Evolutionary conservation across 2,113 vertebrate genomes (phyloP), one percentile per base, ranked within the genome.

Genomic region (Oophaga pumilio): DNA sequence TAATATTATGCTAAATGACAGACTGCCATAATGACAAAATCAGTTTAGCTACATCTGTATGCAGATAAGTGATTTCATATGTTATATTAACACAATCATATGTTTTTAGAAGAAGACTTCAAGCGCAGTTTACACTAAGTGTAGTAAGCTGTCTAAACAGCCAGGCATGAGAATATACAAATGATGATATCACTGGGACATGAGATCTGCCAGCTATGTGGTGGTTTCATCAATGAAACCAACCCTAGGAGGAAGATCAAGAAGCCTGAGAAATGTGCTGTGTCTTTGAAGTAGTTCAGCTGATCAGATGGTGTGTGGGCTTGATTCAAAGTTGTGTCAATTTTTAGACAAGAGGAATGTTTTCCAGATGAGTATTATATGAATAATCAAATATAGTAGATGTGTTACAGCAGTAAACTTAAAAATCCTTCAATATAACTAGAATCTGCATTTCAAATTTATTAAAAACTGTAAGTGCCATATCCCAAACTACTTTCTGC

Each of bases 291-390:
- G 85, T 79, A 68, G 59, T 64, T 53, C 28, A 79, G 59, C 66
- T 79, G 85, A 86, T 86, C 85, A 86, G 85, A 86, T 86, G 74
- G 85, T 68, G 85, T 78, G 85, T 86, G 85, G 85, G 74, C 76
- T 78, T 66, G 43, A 86, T 28, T 85, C 84, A 50, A 69, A 79
- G 76, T 66, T 18, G 28, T 85, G 56, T 85, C 57, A 85, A 53
- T 78, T 86, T 64, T 79, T 66, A 86, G 43, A 62, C 84, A 85
- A 52, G 57, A 26, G 33, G 59, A 49, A 85, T 76, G 57, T 59
- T 52, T 60, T 77, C 84, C 84, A 85, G 73, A 85, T 85, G 84
- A 64, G 56, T n/a, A 10, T 76, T 64, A 20, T 18, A 50, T 50
- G 22, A 57, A 68, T 78, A 52, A 68, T 66, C 50, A 52, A 79